Percentiles rank a stretch among this genome's conserved stretches.
Evolutionary conservation across 2,888 invertebrate genomes (phyloP).

Genomic region (Dorcus parallelipipedus): DNA sequence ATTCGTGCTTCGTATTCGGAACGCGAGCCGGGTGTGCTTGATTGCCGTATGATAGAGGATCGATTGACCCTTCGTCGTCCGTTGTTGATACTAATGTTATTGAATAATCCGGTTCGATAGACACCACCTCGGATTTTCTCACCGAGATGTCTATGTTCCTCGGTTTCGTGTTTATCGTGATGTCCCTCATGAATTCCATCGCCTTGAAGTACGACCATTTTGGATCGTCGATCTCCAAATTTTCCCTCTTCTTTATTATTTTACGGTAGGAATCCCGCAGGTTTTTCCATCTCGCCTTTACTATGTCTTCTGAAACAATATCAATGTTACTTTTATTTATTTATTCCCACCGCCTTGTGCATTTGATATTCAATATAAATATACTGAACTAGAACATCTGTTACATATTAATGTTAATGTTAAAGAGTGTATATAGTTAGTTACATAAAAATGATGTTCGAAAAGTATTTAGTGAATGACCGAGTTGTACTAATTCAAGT

Average conservation of each 20-base stretch:
- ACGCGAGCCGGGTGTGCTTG: conserved; percentile 7
- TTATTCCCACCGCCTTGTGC: too few species aligned
- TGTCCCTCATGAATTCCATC: conserved; percentile 30
- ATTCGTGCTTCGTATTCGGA: conserved; percentile 16
- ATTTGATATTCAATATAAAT: too few species aligned
- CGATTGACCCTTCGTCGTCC: conserved; percentile 18
- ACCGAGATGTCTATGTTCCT: conserved; percentile 26
- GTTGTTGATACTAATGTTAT: conserved; percentile 16
- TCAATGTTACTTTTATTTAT: not conserved
- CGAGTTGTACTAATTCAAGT: too few species aligned
- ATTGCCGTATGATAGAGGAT: conserved; percentile 21
- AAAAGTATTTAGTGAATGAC: too few species aligned
- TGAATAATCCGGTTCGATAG: conserved; percentile 20
- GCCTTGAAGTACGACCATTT: conserved; percentile 30
- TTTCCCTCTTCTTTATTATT: conserved; percentile 21
- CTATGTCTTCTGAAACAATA: conserved; percentile 43
- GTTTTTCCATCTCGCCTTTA: conserved; percentile 48
- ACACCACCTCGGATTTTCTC: conserved; percentile 15
- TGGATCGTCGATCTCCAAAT: conserved; percentile 14
- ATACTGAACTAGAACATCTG: too few species aligned
- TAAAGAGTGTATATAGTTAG: too few species aligned
- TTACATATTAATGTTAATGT: too few species aligned
- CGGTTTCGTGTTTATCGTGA: conserved; percentile 25
- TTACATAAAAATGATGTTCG: too few species aligned
- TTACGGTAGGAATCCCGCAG: conserved; percentile 37